A percentile compares a stretch with the other conserved stretches of the same genome.
Evolutionary conservation across 2,888 invertebrate genomes (phyloP).

Genomic region (Latrodectus hesperus): DNA sequence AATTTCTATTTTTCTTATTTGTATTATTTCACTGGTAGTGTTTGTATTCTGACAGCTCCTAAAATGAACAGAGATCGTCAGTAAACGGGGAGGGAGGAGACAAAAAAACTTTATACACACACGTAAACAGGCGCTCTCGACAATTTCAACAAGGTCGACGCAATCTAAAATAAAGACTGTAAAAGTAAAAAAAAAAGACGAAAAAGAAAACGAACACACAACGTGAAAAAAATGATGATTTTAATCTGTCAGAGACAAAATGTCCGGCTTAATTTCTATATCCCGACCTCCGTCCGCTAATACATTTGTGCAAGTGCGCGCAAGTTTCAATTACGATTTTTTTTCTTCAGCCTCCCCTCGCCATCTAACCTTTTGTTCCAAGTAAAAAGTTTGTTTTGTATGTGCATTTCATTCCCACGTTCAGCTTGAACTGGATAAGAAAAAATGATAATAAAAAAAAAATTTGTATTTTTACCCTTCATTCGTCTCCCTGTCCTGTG

Average conservation of each 20-base stretch:
- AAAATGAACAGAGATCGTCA: not conserved
- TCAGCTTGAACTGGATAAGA: conserved; percentile 9
- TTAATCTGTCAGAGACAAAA: conserved; percentile 69
- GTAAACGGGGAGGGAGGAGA: not conserved
- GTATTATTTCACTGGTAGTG: not conserved
- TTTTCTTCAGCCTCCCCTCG: conserved; percentile 30
- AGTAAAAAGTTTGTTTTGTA: conserved; percentile 55
- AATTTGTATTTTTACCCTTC: conserved; percentile 25
- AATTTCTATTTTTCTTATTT: not conserved
- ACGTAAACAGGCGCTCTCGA: conserved; percentile 27
- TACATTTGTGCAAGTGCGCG: conserved; percentile 65
- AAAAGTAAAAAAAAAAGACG: not conserved
- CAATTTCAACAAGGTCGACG: conserved; percentile 3
- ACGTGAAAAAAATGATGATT: conserved; percentile 56
- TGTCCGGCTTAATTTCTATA: conserved; percentile 66
- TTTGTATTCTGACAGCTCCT: not conserved
- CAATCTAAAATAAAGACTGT: not conserved
- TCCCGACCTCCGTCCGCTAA: conserved; percentile 35
- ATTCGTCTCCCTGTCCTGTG: conserved; percentile 15
- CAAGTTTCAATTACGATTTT: conserved; percentile 68
- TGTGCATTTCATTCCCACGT: conserved; percentile 28
- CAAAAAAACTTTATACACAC: not conserved
- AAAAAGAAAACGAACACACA: conserved; percentile 11
- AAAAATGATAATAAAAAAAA: conserved; percentile 21
- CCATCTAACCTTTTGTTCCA: conserved; percentile 13